Base-by-base conservation (phyloP, 2,797 vertebrate genomes). In the Falco peregrinus region DNA sequence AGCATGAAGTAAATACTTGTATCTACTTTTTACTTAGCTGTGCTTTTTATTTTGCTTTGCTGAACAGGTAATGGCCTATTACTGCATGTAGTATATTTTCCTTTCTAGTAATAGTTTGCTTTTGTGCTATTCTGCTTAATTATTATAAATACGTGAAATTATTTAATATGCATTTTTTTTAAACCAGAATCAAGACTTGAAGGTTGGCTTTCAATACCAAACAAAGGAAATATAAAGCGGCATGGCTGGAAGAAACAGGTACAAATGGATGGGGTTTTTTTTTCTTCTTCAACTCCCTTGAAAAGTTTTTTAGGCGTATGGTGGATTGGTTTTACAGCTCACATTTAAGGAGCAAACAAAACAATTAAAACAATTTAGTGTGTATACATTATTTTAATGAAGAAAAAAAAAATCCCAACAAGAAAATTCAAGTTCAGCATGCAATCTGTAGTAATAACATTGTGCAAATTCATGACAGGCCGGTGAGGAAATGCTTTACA, bases 161-260 rank as follows among this genome's bases (percentile, higher is more conserved):
- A 51, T 81, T 91, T 92, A 76, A 63, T 84, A n/a, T 77, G 28
- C 48, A 4, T 74, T 83, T 64, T 96, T 96, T 89, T 81, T 14
- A 77, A 95, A 93, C 74, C 98, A 99, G 99, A 99, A 97, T 99
- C 99, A 96, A 98, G 99, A 98, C 98, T 99, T 98, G 99, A 99
- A 98, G 99, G 99, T 65, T 99, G 99, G 99, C 98, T 99, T 96
- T 99, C 99, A 47, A 98, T 99, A 98, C 99, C 99, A 92, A 99
- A 99, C 97, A 99, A 99, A 97, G 98, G 98, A 94, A 99, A 99
- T 97, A 99, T 99, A 97, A 99, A 99, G 97, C 98, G 99, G 92
- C 99, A 99, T 37, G 99, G 99, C 95, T 99, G 99, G 99, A 99
- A 99, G 96, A 99, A 99, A 97, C 99, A 99, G 99, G 99, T 99